These are phyloP conservation scores for Melipona quadrifasciata DNA, from an alignment of 1,140 invertebrate genomes.

Conservation along the genomic window DNA sequence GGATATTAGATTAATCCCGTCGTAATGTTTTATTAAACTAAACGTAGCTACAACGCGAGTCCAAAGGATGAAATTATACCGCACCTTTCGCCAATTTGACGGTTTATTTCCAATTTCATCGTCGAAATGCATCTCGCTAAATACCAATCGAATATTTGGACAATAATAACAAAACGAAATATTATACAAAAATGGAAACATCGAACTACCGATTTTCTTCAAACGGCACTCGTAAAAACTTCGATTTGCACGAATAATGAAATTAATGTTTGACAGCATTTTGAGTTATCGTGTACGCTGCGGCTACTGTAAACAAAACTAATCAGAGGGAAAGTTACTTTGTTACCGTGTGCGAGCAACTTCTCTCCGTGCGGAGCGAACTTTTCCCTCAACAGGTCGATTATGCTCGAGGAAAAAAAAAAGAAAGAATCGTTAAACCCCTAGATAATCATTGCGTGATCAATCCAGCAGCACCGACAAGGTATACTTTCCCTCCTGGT, in stretches of 20 bases:
- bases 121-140: too few relatives aligned
- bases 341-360: too few relatives aligned
- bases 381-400: not conserved
- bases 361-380: not conserved
- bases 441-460: conserved; percentile 30
- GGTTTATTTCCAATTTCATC: too few relatives aligned
- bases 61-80: too few relatives aligned
- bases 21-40: too few relatives aligned
- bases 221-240: not conserved
- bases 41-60: too few relatives aligned
- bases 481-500: not conserved
- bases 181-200: not conserved
- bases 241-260: not conserved
- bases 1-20: too few relatives aligned
- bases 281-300: not conserved
- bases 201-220: not conserved
- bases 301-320: not conserved
- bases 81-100: too few relatives aligned
- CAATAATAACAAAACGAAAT: too few relatives aligned
- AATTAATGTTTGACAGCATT: not conserved
- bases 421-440: conserved; percentile 37
- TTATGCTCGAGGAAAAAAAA: conserved; percentile 2
- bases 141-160: too few relatives aligned
- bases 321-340: not conserved
- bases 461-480: too few relatives aligned